Conservation (phyloP, 2,797 vertebrate genomes). For the Tauraco hartlaubi region DNA sequence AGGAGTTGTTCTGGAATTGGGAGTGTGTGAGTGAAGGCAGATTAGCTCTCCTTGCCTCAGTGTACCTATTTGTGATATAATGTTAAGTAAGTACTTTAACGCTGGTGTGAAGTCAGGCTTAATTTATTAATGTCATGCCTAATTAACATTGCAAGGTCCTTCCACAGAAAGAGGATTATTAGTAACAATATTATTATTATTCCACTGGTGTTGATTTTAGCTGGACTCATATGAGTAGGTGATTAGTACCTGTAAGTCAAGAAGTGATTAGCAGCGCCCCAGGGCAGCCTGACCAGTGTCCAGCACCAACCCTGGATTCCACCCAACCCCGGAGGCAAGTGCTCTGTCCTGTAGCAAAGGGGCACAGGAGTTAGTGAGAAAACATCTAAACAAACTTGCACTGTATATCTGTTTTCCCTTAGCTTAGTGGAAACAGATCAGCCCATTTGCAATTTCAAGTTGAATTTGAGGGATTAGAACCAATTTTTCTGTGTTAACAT, state of each 20-base stretch:
- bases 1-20: neutral
- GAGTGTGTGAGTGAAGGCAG: neutral
- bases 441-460: conserved; percentile 26
- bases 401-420: neutral
- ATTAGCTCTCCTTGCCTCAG: conserved; percentile 37
- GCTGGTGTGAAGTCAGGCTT: neutral
- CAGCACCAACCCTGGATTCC: neutral
- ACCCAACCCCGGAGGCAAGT: neutral
- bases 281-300: neutral
- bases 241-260: neutral
- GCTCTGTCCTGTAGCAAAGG: neutral
- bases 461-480: neutral
- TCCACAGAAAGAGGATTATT: conserved; percentile 34
- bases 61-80: neutral
- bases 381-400: neutral
- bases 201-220: neutral
- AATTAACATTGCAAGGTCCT: neutral
- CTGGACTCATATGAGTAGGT: neutral
- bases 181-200: neutral
- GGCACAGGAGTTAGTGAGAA: neutral
- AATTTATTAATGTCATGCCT: conserved; percentile 21
- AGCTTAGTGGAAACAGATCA: neutral
- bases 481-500: neutral
- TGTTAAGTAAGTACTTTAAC: neutral
- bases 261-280: neutral